Conservation (phyloP, 2,888 invertebrate species). For the Nephrocerus scutellatus region DNA sequence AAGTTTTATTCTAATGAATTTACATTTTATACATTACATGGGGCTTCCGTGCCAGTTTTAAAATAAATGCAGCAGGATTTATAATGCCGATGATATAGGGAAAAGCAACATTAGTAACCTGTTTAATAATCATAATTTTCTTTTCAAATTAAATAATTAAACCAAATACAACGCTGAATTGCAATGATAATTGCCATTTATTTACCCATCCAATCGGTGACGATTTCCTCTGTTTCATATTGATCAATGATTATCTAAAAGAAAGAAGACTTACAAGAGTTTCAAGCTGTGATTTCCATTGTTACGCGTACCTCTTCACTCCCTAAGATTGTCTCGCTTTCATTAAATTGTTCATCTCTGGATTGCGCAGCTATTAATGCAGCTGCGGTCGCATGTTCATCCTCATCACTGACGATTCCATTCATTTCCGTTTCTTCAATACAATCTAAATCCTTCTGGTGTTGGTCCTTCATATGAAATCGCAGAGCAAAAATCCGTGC, state of each 20-base stretch:
- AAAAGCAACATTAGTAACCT: too few species aligned
- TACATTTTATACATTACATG: not conserved
- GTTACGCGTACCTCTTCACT: constrained; percentile 33
- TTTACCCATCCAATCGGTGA: constrained; percentile 39
- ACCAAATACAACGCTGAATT: too few species aligned
- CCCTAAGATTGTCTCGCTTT: constrained; percentile 33
- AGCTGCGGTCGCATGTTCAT: constrained; percentile 9
- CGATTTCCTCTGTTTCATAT: constrained; percentile 41
- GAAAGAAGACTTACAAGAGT: not conserved
- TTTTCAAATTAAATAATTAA: too few species aligned
- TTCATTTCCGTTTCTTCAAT: constrained; percentile 1
- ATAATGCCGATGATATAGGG: too few species aligned
- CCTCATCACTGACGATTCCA: not conserved
- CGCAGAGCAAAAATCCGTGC: constrained; percentile 67
- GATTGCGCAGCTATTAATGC: not conserved
- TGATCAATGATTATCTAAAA: constrained; percentile 39
- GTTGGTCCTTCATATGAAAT: constrained; percentile 65
- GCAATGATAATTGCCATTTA: too few species aligned
- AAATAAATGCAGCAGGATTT: too few species aligned
- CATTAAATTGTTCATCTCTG: not conserved
- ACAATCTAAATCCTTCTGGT: constrained; percentile 35
- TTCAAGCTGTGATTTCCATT: not conserved
- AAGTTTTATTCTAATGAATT: too few species aligned
- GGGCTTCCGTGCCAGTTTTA: constrained; percentile 2
- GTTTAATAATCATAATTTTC: too few species aligned